Evolutionary conservation across 2,113 vertebrate genomes (phyloP), one percentile per base, ranked within the genome.

Genomic region (Nerophis lumbriciformis): DNA sequence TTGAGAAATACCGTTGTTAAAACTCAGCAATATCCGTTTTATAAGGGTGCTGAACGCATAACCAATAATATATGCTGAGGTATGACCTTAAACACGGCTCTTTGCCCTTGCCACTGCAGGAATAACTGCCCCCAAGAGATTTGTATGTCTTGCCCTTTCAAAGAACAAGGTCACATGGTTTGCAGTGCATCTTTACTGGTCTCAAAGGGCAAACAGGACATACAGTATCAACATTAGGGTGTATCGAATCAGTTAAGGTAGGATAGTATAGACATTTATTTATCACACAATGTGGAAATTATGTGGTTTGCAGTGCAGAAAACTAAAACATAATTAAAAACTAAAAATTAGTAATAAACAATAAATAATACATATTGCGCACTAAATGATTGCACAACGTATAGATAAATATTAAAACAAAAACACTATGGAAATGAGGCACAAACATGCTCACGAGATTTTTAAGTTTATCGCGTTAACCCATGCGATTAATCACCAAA

Each of bases 121-220:
- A 82, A 68, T 72, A 71, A 79, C 61, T 54, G 56, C 51, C 68
- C 75, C 57, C 48, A 5, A 37, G 73, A 71, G 72, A 71, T 65
- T 64, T 65, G 52, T 64, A 59, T 66, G 54, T 69, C 70, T 66
- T 81, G 63, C 61, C 75, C 73, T 77, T 72, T 68, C 44, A 47
- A 42, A 49, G 50, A 66, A 75, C 81, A 82, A 82, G 76, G 80
- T 84, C 73, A 74, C 59, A 39, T 72, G 77, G 69, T 82, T 76
- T 72, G 78, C 76, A 64, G 61, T 66, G 53, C 54, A 56, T 38
- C 8, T 57, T 44, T 21, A 44, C 55, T 3, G 10, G 44, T 19
- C 38, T 44, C 9, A 21, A 44, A 57, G 39, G 55, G 10, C 10
- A 9, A 21, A 4, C 28, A 28, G 28, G 28, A 28, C 16, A 44